Evolutionary conservation across 35 echinoderm and acorn worm species (phyloP), one percentile per base, ranked within the genome.

Genomic region (Apostichopus parvimensis): DNA sequence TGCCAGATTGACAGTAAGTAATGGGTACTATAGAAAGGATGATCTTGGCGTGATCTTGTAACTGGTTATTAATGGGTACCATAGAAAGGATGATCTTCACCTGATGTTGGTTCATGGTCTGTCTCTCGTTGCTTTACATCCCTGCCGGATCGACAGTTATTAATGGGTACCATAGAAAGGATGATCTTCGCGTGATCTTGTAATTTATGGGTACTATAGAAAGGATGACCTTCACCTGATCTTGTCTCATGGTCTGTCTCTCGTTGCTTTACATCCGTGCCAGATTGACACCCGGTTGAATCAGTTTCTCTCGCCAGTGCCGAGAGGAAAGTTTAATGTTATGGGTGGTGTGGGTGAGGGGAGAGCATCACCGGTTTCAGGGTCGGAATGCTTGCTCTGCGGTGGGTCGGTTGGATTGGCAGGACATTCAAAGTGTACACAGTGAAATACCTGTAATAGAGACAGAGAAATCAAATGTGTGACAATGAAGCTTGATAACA

Each of bases 371-470:
- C 81, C 81, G 57, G 25, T 55, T 18, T 84, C 81, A 20, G 11
- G 18, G 21, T 84, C 81, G 21, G 81, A 84, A 84, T 84, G 81
- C 55, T n/a, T 88, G 18, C 57, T 24, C 86, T 72, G 60, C 22
- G 86, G 86, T 21, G 86, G 86, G 8, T 93, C 92, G 7, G 83
- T 79, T 5, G 82, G 82, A 76, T 92, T 93, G 56, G 96, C 96
- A 10, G 94, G 96, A 78, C 96, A 98, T 56, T 98, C 96, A 91
- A 98, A 95, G 77, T 98, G 96, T 8, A 98, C 96, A 88, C 96
- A 98, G 82, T 98, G 96, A 87, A 98, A 98, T 62, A 98, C 96
- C 96, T 98, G 82, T 4, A 78, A 75, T 70, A 18, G 55, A 85
- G 5, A 6, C 28, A 10, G n/a, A 84, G 77, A 80, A 45, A 45